phyloP scores from a whole-genome alignment of 2,113 vertebrate genomes.

The Thermophis baileyi region DNA sequence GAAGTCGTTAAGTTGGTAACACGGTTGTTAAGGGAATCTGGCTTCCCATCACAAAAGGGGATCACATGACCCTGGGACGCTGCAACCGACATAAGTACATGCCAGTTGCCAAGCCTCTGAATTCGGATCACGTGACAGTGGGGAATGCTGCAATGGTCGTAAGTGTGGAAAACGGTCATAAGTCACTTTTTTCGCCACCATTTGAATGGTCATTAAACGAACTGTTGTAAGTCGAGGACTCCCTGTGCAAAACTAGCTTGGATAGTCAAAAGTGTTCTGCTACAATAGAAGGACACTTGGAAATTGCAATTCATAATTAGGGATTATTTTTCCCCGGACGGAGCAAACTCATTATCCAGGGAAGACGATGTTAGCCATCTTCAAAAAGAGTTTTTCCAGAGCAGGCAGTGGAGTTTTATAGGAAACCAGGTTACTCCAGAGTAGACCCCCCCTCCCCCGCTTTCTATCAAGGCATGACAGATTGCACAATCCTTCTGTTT shows the following conservation, averaged over 20 bases:
- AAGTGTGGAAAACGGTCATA: not conserved
- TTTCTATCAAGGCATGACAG: not conserved
- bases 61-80: no score
- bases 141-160: no score
- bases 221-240: not conserved
- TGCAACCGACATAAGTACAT: not conserved
- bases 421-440: not conserved
- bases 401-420: not conserved
- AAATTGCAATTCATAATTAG: not conserved
- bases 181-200: not conserved
- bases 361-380: not conserved
- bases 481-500: not conserved
- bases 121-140: not conserved
- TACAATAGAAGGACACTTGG: not conserved
- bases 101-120: not conserved
- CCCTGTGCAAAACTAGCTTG: not conserved
- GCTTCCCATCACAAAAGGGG: no score
- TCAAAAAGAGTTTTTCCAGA: not conserved
- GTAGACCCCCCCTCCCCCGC: not conserved
- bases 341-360: not conserved
- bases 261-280: not conserved
- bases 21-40: not conserved
- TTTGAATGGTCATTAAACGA: not conserved
- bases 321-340: not conserved
- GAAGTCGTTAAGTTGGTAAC: not conserved